These are phyloP conservation scores for Mercenaria mercenaria DNA, from an alignment of 1,140 invertebrate genomes.

Conservation along the genomic window DNA sequence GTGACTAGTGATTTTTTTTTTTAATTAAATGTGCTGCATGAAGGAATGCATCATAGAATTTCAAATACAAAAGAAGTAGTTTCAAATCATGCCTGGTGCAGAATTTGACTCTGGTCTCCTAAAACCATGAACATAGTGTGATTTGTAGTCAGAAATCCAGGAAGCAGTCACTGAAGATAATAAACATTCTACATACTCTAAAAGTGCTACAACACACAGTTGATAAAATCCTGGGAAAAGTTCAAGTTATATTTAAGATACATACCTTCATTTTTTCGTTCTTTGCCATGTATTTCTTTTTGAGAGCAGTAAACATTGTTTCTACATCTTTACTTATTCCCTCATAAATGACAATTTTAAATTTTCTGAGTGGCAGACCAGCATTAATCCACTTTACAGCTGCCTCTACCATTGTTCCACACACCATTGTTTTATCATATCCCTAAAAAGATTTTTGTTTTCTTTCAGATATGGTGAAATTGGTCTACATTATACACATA, in stretches of 20 bases:
- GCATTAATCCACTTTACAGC: conserved; percentile 82
- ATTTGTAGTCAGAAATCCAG: too few relatives aligned
- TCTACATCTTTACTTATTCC: neutral
- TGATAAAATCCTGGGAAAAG: too few relatives aligned
- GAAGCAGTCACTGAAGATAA: too few relatives aligned
- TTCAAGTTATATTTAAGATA: too few relatives aligned
- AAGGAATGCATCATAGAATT: too few relatives aligned
- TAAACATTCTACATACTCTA: neutral
- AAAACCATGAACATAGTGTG: too few relatives aligned
- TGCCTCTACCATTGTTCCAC: conserved; percentile 78
- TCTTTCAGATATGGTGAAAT: conserved; percentile 16
- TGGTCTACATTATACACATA: neutral
- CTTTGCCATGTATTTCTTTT: conserved; percentile 66
- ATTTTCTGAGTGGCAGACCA: conserved; percentile 79
- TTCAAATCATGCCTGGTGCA: too few relatives aligned
- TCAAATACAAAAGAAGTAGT: too few relatives aligned
- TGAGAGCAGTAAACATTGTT: conserved; percentile 69
- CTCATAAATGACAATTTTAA: conserved; percentile 82
- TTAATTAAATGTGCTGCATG: too few relatives aligned
- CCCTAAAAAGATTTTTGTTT: too few relatives aligned
- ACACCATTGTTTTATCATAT: conserved; percentile 61
- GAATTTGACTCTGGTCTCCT: too few relatives aligned
- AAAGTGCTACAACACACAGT: neutral
- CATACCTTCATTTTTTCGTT: conserved; percentile 59
- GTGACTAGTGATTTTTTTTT: too few relatives aligned